phyloP scores from a whole-genome alignment of 2,113 vertebrate species.

The Otolemur garnettii region DNA sequence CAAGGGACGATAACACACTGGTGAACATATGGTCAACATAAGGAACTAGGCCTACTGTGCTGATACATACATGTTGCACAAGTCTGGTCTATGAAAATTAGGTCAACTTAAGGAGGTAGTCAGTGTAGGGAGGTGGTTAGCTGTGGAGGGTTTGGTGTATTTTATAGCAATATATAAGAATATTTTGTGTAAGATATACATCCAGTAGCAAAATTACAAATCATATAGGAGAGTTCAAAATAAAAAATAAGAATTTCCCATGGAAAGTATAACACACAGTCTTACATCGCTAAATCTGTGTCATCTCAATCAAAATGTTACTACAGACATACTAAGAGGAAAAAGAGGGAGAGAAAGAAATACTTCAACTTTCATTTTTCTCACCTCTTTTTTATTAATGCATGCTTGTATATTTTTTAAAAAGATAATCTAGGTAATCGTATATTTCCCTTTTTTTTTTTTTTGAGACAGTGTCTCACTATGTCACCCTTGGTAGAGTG shows the following conservation, averaged over 20 bases:
- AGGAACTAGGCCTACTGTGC: too few species aligned
- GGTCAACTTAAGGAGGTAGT: too few species aligned
- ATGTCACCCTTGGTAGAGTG: too few species aligned
- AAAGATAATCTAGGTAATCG: slow-evolving; percentile 2
- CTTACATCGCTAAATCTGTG: background rate
- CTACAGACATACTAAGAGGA: slow-evolving; percentile 6
- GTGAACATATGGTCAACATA: too few species aligned
- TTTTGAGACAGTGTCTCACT: too few species aligned
- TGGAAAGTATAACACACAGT: slow-evolving; percentile 25
- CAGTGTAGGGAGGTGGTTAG: too few species aligned
- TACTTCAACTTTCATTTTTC: background rate
- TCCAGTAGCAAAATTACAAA: slow-evolving; percentile 35
- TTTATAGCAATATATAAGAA: slow-evolving; percentile 28
- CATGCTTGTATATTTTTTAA: background rate
- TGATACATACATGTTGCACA: too few species aligned
- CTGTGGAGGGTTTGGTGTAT: too few species aligned
- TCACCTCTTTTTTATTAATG: background rate
- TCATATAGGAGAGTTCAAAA: background rate
- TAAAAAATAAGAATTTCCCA: slow-evolving; percentile 29
- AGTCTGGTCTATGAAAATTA: too few species aligned
- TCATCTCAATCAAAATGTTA: background rate
- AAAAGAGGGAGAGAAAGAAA: background rate
- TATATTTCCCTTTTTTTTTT: background rate
- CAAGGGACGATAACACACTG: too few species aligned
- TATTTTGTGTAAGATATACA: slow-evolving; percentile 16